Base-by-base conservation (phyloP, 2,113 vertebrate species). In the Myotis yumanensis region DNA sequence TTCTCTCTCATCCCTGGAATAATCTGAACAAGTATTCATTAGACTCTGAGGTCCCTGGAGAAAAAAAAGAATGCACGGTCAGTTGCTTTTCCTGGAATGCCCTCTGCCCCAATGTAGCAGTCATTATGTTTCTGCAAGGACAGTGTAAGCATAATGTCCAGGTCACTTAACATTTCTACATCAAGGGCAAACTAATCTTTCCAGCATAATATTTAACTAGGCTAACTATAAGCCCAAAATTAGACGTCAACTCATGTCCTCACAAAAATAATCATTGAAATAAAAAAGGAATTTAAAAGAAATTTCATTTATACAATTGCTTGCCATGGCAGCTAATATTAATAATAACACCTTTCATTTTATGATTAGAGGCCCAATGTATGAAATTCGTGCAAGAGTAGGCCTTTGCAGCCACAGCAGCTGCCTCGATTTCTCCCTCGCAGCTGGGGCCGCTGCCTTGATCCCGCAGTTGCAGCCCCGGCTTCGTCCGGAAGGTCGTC, bases 251-350 rank as follows among this genome's bases (percentile, higher is more conserved):
- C 6, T 75, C 11, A 83, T 54, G 14, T 71, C 25, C 35, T 92
- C 68, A 68, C 3, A 92, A 89, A 89, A 92, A 66, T 80, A 72
- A 16, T 80, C 77, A 76, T 4, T 90, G 72, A 94, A 90, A 87
- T 62, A 46, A 62, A 94, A 89, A 75, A 62, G 3, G 11, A 82
- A 69, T 77, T 87, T 75, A 64, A 83, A 90, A 11, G 46, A 52
- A 72, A 91, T 80, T 9, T 80, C 28, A 48, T 54, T 85, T 46
- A 89, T 48, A 91, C 17, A 79, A 59, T 80, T 76, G 23, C 51
- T 84, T 93, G 30, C 40, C 77, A 75, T 10, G 22, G 76, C 11
- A 94, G 10, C 57, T 8, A 71, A 22, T 54, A 84, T 66, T 37
- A 76, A n/a, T 35, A 69, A 54, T 35, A 66, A 64, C 48, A 68